Conservation (phyloP, 2,797 vertebrate genomes). For the Danio choprae region DNA sequence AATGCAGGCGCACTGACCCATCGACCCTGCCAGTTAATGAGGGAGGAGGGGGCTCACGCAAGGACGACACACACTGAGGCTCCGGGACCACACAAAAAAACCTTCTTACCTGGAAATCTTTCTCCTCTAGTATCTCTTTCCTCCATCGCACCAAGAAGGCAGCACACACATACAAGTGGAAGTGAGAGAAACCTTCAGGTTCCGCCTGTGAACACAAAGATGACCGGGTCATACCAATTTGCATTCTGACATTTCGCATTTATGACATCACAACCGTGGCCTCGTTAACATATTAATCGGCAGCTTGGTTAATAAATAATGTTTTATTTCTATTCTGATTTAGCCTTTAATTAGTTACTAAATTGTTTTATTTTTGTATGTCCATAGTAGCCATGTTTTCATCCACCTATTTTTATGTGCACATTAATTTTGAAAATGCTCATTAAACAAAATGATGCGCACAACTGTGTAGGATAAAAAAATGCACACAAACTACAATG, state of each 20-base stretch:
- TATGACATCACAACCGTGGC: background rate
- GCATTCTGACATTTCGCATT: conserved; percentile 3
- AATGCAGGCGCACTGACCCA: conserved; percentile 70
- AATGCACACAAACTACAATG: no score
- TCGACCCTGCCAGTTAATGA: conserved; percentile 72
- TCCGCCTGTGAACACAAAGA: conserved; percentile 83
- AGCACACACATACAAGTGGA: conserved; percentile 97
- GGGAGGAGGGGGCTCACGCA: conserved; percentile 61
- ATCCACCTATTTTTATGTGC: no score
- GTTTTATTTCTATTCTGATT: no score
- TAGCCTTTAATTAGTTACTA: no score
- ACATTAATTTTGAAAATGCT: no score
- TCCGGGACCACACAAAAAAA: conserved; percentile 43
- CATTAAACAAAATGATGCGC: no score
- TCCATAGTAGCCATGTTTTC: no score
- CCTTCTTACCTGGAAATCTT: conserved; percentile 92
- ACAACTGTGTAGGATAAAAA: no score
- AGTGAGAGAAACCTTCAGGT: conserved; percentile 97
- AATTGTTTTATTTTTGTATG: no score
- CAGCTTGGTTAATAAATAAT: background rate
- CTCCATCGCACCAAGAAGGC: conserved; percentile 96
- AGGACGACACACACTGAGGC: conserved; percentile 65
- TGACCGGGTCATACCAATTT: conserved; percentile 8
- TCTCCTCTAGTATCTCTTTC: conserved; percentile 94
- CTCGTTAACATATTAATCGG: conserved; percentile 5